Conservation (phyloP, 2,797 vertebrate genomes). For the Taeniopygia guttata region DNA sequence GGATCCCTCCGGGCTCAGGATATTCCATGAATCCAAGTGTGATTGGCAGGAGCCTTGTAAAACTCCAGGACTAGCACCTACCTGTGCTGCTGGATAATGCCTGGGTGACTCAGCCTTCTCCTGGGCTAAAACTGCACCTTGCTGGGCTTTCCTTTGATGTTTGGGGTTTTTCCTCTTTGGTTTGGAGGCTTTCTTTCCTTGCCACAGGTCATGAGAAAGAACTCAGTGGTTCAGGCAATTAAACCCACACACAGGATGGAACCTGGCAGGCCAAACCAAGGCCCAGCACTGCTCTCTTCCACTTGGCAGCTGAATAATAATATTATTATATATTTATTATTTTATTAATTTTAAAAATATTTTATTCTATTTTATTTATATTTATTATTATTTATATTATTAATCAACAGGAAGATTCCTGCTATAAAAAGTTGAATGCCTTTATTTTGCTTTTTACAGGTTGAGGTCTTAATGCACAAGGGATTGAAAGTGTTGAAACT, state of each 20-base stretch:
- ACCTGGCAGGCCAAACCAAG: background rate
- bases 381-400: background rate
- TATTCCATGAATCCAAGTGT: background rate
- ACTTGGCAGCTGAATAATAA: background rate
- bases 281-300: background rate
- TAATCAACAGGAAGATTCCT: background rate
- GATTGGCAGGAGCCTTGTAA: background rate
- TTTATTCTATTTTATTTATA: background rate
- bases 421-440: background rate
- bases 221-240: background rate
- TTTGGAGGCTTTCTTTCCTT: background rate
- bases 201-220: background rate
- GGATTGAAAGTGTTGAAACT: background rate
- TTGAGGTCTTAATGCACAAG: background rate
- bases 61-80: background rate
- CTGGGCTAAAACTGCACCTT: background rate
- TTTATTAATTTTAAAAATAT: background rate
- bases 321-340: background rate
- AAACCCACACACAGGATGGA: background rate
- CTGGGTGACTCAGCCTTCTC: background rate
- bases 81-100: background rate
- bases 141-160: background rate
- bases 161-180: background rate
- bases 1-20: background rate
- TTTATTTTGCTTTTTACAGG: background rate